These are phyloP conservation scores for Drepanosiphum platanoidis DNA, from an alignment of 2,888 invertebrate species.

Conservation along the genomic window DNA sequence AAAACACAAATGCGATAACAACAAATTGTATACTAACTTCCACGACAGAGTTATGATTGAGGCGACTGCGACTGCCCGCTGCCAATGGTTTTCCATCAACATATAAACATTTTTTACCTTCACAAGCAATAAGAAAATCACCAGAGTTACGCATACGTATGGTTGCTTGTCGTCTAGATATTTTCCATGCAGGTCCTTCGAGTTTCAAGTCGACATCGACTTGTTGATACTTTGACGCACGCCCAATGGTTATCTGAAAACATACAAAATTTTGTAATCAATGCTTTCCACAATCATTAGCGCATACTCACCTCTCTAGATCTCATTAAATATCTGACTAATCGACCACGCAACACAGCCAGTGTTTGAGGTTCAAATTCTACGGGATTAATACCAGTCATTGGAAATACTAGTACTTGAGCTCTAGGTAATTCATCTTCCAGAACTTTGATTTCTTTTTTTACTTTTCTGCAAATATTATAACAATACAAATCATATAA, in stretches of 20 bases:
- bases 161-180: conserved; percentile 91
- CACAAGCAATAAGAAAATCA: conserved; percentile 93
- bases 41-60: conserved; percentile 93
- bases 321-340: conserved; percentile 93
- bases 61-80: conserved; percentile 86
- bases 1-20: conserved; percentile 32
- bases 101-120: conserved; percentile 93
- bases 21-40: conserved; percentile 73
- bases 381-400: conserved; percentile 82
- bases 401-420: conserved; percentile 92
- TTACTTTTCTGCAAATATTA: conserved; percentile 72
- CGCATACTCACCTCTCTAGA: conserved; percentile 78
- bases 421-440: conserved; percentile 91
- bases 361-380: conserved; percentile 94
- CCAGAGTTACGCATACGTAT: conserved; percentile 90
- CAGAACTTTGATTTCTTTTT: conserved; percentile 85
- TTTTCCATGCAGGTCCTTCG: conserved; percentile 94
- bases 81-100: conserved; percentile 92
- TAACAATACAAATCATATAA: conserved; percentile 6
- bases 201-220: conserved; percentile 94
- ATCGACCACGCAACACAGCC: conserved; percentile 88
- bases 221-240: conserved; percentile 85
- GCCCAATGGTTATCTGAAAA: conserved; percentile 85
- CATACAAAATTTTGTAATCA: not conserved
- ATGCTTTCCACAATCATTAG: not conserved